These are phyloP conservation scores for Glandiceps talaboti DNA, from an alignment of 53 echinoderm and acorn worm species.

Conservation along the genomic window DNA sequence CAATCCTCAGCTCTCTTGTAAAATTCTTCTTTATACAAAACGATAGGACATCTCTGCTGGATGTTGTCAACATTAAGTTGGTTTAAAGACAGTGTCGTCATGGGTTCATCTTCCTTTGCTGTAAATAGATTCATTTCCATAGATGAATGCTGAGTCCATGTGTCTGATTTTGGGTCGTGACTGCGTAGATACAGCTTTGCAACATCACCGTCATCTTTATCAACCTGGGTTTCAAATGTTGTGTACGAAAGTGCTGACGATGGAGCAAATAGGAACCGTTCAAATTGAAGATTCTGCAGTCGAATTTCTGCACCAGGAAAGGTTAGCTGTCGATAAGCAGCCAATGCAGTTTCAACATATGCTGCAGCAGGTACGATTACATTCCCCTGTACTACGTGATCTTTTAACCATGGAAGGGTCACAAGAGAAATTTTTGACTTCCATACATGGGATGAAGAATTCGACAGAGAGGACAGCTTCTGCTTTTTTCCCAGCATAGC, in stretches of 20 bases:
- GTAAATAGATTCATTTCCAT: neutral
- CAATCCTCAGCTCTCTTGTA: constrained; percentile 71
- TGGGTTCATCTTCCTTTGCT: neutral
- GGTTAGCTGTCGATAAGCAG: constrained; percentile 46
- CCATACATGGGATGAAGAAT: constrained; percentile 59
- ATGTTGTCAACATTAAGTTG: neutral
- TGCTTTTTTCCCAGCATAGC: constrained; percentile 75
- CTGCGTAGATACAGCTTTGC: constrained; percentile 65
- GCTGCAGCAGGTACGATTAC: constrained; percentile 90
- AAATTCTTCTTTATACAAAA: constrained; percentile 21
- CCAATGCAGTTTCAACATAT: constrained; percentile 64
- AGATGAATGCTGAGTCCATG: constrained; percentile 45
- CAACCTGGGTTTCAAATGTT: constrained; percentile 62
- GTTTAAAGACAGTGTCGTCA: no score
- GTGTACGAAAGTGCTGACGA: constrained; percentile 23
- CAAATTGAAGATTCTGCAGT: constrained; percentile 69
- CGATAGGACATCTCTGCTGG: neutral
- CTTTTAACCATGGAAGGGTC: constrained; percentile 79
- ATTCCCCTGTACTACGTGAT: constrained; percentile 83
- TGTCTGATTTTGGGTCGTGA: constrained; percentile 51
- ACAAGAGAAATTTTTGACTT: constrained; percentile 35
- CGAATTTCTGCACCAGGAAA: constrained; percentile 37
- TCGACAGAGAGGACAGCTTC: constrained; percentile 59
- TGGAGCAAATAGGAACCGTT: constrained; percentile 76
- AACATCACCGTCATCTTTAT: constrained; percentile 46